Conservation (phyloP, 2,797 vertebrate genomes). For the Eleutherodactylus coqui region DNA sequence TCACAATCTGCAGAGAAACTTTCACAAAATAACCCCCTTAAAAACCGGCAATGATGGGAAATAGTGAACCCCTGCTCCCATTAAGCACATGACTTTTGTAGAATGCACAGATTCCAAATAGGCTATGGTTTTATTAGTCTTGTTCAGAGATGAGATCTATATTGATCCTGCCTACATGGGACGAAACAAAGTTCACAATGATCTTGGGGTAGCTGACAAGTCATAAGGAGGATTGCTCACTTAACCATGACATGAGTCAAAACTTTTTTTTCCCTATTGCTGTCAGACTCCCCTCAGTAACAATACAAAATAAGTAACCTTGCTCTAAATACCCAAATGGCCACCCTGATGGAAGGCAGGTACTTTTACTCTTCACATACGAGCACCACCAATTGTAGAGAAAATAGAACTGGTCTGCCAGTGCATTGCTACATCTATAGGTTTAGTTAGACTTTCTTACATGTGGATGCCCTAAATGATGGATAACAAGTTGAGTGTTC, state of each 20-base stretch:
- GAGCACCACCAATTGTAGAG: not conserved
- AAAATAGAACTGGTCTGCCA: not conserved
- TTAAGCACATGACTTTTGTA: too few species aligned
- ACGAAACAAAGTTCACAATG: not conserved
- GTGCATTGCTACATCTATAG: not conserved
- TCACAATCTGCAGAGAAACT: too few species aligned
- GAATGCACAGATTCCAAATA: too few species aligned
- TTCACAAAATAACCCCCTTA: too few species aligned
- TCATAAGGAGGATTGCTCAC: too few species aligned
- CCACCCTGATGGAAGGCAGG: not conserved
- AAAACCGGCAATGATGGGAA: too few species aligned
- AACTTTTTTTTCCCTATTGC: too few species aligned
- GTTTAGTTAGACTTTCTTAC: constrained; percentile 70
- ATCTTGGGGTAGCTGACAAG: not conserved
- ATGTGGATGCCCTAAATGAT: constrained; percentile 95
- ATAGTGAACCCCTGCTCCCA: too few species aligned
- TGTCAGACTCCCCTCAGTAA: too few species aligned
- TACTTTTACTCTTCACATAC: not conserved
- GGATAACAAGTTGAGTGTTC: constrained; percentile 87
- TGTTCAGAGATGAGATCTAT: not conserved
- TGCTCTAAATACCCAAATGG: not conserved
- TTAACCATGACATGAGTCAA: too few species aligned
- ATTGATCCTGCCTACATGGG: not conserved
- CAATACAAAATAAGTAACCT: not conserved
- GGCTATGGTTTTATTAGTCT: not conserved